These are phyloP conservation scores for Microhierax caerulescens DNA, from an alignment of 2,797 vertebrate genomes.

Conservation along the genomic window DNA sequence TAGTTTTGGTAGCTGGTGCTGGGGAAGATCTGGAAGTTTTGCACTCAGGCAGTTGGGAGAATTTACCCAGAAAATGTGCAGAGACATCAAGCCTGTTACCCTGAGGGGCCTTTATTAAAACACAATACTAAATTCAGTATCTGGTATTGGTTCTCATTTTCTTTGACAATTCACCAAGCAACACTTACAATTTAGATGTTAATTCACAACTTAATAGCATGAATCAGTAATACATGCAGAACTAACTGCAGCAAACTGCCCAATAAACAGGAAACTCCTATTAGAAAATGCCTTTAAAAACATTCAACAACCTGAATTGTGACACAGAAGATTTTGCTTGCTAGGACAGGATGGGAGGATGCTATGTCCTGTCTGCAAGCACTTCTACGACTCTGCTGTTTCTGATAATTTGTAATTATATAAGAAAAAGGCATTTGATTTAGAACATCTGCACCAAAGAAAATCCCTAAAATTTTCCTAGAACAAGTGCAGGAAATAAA, in stretches of 20 bases:
- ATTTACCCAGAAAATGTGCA: background rate
- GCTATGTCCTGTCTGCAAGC: background rate
- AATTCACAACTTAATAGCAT: background rate
- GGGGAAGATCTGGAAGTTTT: background rate
- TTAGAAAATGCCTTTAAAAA: background rate
- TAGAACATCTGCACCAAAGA: background rate
- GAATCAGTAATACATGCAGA: background rate
- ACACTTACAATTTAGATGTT: background rate
- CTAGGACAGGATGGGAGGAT: background rate
- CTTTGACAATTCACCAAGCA: background rate
- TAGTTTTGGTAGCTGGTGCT: background rate
- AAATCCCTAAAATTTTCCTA: background rate
- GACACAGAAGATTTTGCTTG: background rate
- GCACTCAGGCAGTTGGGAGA: background rate
- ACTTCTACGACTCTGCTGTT: fast-evolving
- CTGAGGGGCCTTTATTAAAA: background rate
- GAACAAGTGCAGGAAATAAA: background rate
- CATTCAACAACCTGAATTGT: background rate
- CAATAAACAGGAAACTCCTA: background rate
- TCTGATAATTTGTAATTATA: background rate
- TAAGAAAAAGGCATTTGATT: background rate
- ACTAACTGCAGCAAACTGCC: background rate
- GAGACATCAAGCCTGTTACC: background rate
- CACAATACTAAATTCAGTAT: background rate
- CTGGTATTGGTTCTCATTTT: background rate